Percentiles rank a stretch among this genome's conserved stretches.
These are phyloP conservation scores for Gymnoscopelus braueri DNA, from an alignment of 2,797 vertebrate genomes.

Conservation along the genomic window DNA sequence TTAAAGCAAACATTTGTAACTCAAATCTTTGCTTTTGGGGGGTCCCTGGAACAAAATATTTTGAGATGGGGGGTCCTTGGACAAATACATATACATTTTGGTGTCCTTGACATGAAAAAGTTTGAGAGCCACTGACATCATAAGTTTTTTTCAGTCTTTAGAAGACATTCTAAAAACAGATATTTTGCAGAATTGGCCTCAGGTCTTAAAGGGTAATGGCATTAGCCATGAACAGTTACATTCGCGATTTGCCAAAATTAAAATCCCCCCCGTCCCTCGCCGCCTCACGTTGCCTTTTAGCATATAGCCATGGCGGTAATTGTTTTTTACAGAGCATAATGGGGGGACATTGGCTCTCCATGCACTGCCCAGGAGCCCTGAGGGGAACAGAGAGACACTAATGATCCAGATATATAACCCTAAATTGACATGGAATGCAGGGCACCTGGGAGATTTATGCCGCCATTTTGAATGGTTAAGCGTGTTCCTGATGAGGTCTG, in stretches of 20 bases:
- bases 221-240: conserved; percentile 63
- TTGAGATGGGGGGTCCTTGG: no score
- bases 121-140: no score
- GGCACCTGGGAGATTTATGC: conserved; percentile 76
- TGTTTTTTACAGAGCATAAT: conserved; percentile 70
- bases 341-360: conserved; percentile 56
- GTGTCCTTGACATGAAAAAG: no score
- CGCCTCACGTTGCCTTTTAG: conserved; percentile 63
- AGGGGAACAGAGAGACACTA: conserved; percentile 64
- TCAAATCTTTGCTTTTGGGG: no score
- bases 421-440: conserved; percentile 71
- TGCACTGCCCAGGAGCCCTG: conserved; percentile 55
- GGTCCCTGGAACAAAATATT: no score
- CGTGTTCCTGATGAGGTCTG: conserved; percentile 70
- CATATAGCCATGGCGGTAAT: conserved; percentile 67
- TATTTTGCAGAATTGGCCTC: no score
- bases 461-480: conserved; percentile 72
- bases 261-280: conserved; percentile 29
- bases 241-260: conserved; percentile 62
- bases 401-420: conserved; percentile 78
- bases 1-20: no score
- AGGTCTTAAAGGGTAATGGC: conserved; percentile 53
- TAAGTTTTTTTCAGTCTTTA: no score
- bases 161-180: no score
- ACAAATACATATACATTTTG: no score